phyloP scores from a whole-genome alignment of 1,140 invertebrate genomes.

The Parapsyche elsis region DNA sequence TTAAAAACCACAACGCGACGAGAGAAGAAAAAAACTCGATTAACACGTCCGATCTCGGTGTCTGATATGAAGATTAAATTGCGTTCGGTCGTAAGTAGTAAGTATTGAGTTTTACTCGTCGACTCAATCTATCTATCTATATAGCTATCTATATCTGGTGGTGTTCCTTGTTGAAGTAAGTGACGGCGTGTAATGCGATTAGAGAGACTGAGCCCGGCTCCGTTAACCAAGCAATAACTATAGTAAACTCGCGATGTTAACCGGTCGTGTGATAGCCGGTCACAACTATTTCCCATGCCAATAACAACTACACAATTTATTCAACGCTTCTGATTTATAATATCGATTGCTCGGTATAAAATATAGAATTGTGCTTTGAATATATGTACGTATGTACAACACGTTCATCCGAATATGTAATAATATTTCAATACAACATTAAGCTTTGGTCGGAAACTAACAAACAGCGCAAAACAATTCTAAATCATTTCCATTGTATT shows the following conservation, averaged over 20 bases:
- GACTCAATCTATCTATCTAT: not conserved
- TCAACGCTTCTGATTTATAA: slow-evolving; percentile 13
- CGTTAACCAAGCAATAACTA: slow-evolving; percentile 24
- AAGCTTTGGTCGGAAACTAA: too few species aligned
- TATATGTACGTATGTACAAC: too few species aligned
- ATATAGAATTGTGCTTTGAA: too few species aligned
- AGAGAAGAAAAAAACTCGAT: not conserved
- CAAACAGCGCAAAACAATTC: too few species aligned
- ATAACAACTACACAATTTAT: slow-evolving; percentile 11
- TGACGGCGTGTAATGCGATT: slow-evolving; percentile 13
- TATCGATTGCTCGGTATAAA: not conserved
- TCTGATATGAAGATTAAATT: not conserved
- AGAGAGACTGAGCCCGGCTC: not conserved
- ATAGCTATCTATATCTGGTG: not conserved
- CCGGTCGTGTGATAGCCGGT: slow-evolving; percentile 32
- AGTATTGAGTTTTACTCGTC: not conserved
- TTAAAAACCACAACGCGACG: not conserved
- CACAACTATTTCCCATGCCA: slow-evolving; percentile 34
- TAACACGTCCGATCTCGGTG: not conserved
- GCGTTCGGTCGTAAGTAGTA: not conserved
- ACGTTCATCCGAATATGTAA: too few species aligned
- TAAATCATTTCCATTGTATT: too few species aligned
- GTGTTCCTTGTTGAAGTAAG: not conserved
- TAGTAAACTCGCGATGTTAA: slow-evolving; percentile 27
- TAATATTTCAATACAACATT: too few species aligned